Conservation (phyloP, 1,140 invertebrate genomes). For the Trypoxylus dichotomus region DNA sequence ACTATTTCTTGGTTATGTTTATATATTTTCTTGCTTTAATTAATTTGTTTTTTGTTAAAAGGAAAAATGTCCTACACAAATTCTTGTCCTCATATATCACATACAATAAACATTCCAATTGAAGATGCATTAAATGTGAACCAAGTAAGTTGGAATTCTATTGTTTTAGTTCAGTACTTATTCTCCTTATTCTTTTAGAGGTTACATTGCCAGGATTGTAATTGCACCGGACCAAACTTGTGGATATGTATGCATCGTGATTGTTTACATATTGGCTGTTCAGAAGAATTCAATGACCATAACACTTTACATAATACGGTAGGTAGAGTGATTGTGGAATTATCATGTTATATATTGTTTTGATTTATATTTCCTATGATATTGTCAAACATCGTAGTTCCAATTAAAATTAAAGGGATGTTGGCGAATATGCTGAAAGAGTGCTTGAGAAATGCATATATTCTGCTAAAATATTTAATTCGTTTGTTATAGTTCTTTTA, state of each 20-base stretch:
- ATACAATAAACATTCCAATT: slow-evolving; percentile 29
- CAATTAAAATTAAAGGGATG: no score
- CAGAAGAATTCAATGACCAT: slow-evolving; percentile 76
- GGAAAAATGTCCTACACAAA: slow-evolving; percentile 21
- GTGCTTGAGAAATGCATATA: no score
- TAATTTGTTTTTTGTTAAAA: neutral
- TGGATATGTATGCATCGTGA: slow-evolving; percentile 81
- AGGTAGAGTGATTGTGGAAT: no score
- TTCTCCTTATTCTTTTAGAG: neutral
- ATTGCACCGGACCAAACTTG: slow-evolving; percentile 69
- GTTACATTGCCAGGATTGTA: slow-evolving; percentile 62
- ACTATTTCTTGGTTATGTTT: no score
- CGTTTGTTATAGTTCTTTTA: no score
- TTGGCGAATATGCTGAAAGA: no score
- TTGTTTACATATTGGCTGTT: slow-evolving; percentile 79
- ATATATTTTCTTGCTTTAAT: neutral
- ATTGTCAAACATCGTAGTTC: no score
- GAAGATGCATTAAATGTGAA: slow-evolving; percentile 23
- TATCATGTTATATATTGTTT: no score
- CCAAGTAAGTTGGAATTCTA: slow-evolving; percentile 5
- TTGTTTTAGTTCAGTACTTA: neutral
- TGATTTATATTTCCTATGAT: no score
- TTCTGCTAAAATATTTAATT: no score
- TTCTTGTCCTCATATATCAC: slow-evolving; percentile 29
- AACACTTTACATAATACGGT: slow-evolving; percentile 76